Base-by-base conservation (phyloP, 2,797 vertebrate genomes). In the Rallus crepitans region DNA sequence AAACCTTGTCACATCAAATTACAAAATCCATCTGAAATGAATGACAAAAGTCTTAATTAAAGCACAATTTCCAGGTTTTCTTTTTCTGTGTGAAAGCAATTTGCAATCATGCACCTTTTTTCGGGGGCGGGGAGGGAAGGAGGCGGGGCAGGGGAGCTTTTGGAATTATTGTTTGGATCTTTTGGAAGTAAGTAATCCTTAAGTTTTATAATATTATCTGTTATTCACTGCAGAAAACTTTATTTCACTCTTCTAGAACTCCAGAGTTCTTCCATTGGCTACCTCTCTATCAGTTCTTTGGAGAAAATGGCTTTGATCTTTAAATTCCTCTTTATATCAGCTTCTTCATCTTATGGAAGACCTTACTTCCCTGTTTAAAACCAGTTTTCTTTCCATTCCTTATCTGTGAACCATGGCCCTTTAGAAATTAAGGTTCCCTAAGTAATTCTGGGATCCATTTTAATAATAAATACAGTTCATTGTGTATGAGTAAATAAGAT, bases 301-400 rank as follows among this genome's bases (percentile, higher is more conserved):
- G 42, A 70, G 48, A 90, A 77, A 90, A 87, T 72, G 94, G 18
- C 56, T 84, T 92, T 68, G 53, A 68, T 52, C 45, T 88, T 84
- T 64, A 73, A 77, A 16, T 3, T 16, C 48, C n/a, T 85, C 42
- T 82, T 71, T 9, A 14, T 37, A 79, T 30, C 45, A 68, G 8
- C 23, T 60, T 60, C 33, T 85, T 59, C 63, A 57, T 17, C 2
- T 78, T 47, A 56, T 9, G 14, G 35, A 81, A 82, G 19, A 59
- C 11, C 31, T 66, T 48, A 15, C 42, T 55, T 86, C 7, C 7
- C 6, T 52, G 4, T 89, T 89, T 65, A 84, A 56, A 81, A 31
- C 37, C 0, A 3, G 5, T 3, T 33, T 82, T 63, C 5, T 59
- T 87, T 72, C 39, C 9, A 42, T 89, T 93, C 24, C 47, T 37